Percentiles rank a stretch among this genome's conserved stretches.
phyloP scores from a whole-genome alignment of 2,888 invertebrate species.

The Lordiphosa fenestrarum region DNA sequence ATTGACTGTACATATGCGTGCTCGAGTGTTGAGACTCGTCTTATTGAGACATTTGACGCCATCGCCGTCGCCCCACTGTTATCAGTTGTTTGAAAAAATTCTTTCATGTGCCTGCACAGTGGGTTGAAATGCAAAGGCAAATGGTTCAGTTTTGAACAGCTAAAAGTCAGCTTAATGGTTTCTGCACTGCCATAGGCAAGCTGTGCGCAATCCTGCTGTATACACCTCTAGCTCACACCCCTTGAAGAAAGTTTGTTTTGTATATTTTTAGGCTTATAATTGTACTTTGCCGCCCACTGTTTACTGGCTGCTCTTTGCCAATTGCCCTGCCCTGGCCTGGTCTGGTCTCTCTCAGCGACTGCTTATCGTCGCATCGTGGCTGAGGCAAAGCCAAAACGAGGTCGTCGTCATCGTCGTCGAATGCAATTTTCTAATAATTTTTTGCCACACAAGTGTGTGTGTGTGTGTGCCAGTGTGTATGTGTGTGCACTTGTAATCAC shows the following conservation, averaged over 20 bases:
- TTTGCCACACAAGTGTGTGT: conserved; percentile 2
- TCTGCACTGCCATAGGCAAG: too few relatives aligned
- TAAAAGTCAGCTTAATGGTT: too few relatives aligned
- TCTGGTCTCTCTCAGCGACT: conserved; percentile 29
- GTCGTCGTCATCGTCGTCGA: conserved; percentile 52
- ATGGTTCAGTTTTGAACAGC: too few relatives aligned
- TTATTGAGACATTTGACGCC: conserved; percentile 73
- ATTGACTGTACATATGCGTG: conserved; percentile 63
- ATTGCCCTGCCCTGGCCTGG: conserved; percentile 23
- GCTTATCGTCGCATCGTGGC: conserved; percentile 58
- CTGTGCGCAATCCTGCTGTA: too few relatives aligned
- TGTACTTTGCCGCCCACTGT: too few relatives aligned
- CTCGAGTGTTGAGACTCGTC: conserved; percentile 50
- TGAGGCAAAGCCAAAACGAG: conserved; percentile 69
- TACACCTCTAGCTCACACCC: background rate
- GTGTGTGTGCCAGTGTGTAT: conserved; percentile 21
- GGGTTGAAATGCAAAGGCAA: background rate
- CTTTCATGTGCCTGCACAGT: conserved; percentile 9
- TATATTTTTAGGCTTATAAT: too few relatives aligned
- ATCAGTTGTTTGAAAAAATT: conserved; percentile 25
- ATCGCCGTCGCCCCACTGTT: conserved; percentile 20
- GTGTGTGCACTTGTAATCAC: conserved; percentile 64
- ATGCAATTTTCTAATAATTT: conserved; percentile 74
- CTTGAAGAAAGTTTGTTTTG: too few relatives aligned
- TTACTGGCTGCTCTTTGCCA: conserved; percentile 19